Evolutionary conservation across 2,797 vertebrate species (phyloP), one percentile per base, ranked within the genome.

Genomic region (Glyptemys insculpta): DNA sequence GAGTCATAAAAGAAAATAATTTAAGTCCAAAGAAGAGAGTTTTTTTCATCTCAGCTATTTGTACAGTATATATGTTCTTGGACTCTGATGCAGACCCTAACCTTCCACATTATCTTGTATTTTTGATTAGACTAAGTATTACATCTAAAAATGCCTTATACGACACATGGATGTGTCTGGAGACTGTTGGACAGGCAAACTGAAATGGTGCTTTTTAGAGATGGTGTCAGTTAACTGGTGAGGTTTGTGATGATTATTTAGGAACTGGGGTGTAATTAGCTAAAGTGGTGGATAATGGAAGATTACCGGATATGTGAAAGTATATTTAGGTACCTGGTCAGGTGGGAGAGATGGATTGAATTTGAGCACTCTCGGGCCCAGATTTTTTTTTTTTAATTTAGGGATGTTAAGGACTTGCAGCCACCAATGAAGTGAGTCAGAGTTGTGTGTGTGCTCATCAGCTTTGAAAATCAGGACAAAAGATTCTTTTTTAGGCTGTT

Each of bases 1-100:
- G 76, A 94, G 41, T 89, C 25, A 49, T 85, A 62, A 85, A 92
- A 95, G 83, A 92, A 95, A 93, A 86, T 90, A 92, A 68, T 87
- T 65, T 57, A 96, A 96, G 87, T 57, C 8, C n/a, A 92, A 89
- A 59, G 12, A 87, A 79, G 94, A 91, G 56, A 57, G 7, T 87
- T 95, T 94, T 90, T 88, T 95, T 96, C 79, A 91, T 85, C 5
- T 50, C 72, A 88, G 47, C 57, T 94, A 52, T 84, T 95, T 85
- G 92, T 2, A 74, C 91, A 97, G 94, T 96, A 95, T 94, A 81
- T 94, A 90, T 96, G 87, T 95, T 97, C 87, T 92, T 93, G 86
- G 86, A 81, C 89, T 90, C 87, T 92, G 91, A 93, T 57, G 74
- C 41, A 92, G 94, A 93, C 41, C 65, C 87, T 93, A 92, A 91